Conservation (phyloP, 2,888 invertebrate species). For the Gastrophysa polygoni region DNA sequence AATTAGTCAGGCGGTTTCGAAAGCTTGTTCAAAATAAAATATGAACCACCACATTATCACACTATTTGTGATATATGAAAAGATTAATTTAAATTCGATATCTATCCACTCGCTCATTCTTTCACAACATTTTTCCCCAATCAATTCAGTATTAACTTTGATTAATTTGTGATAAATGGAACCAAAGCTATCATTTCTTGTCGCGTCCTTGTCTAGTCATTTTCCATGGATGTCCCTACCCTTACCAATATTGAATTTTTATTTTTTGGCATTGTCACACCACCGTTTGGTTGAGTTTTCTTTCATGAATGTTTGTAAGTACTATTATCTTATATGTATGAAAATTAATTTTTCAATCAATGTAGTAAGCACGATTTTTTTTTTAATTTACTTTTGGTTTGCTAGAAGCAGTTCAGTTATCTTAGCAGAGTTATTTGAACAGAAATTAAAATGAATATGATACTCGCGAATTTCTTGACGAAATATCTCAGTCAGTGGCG, state of each 20-base stretch:
- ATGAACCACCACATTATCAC: no score
- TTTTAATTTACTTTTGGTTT: constrained; percentile 5
- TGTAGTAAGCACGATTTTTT: constrained; percentile 29
- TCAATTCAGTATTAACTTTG: no score
- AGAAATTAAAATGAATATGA: no score
- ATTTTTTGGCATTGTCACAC: constrained; percentile 54
- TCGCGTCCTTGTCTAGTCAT: constrained; percentile 13
- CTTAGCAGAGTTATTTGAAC: constrained; percentile 11
- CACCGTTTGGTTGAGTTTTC: constrained; percentile 59
- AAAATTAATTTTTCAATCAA: constrained; percentile 24
- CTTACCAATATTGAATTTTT: constrained; percentile 28
- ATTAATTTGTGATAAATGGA: constrained; percentile 15
- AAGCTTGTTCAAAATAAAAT: no score
- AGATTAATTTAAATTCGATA: no score
- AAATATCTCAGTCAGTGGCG: no score
- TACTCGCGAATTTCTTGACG: no score
- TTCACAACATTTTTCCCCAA: no score
- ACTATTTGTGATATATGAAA: no score
- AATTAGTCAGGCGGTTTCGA: no score
- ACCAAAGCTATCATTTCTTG: constrained; percentile 8
- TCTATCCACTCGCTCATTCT: no score
- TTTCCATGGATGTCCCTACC: constrained; percentile 35
- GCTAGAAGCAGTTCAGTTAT: neutral
- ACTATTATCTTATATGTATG: constrained; percentile 7
- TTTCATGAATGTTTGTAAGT: constrained; percentile 43